Base-by-base conservation (phyloP, 2,797 vertebrate species). In the Falco peregrinus region DNA sequence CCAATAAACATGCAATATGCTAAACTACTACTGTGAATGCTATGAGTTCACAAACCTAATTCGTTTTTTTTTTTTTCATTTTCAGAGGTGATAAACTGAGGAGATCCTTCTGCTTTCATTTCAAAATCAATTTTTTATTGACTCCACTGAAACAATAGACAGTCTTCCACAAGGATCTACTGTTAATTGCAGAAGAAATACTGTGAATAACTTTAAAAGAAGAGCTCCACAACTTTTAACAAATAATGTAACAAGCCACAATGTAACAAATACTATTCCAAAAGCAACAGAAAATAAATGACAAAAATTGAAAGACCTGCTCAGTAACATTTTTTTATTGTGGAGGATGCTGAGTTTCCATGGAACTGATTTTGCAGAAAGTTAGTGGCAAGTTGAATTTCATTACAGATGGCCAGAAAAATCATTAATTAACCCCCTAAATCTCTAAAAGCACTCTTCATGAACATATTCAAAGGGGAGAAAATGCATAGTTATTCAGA, bases 121-220 rank as follows among this genome's bases (percentile, higher is more conserved):
- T 83, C 69, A 73, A 90, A 96, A 90, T 84, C 78, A 63, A 90
- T 89, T 95, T 90, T 41, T 31, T 33, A 89, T 77, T 77, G 59
- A 92, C 94, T 87, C 74, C 68, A 57, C 28, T 61, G 41, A 80
- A 90, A 89, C 41, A 77, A 79, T 84, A 68, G 10, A 59, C 56
- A 8, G 41, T 43, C 16, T 87, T 71, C 59, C 24, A 48, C 12
- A 35, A 82, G 35, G n/a, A 83, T 33, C 33, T 83, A 57, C 26
- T 21, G 10, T 37, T 69, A 76, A 64, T 50, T 77, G 56, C 41
- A 90, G 85, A 86, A 88, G 31, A 91, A 95, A 87, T 11, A 51
- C 33, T 48, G 10, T 9, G 12, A 82, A 63, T 48, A 92, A 57
- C 26, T 65, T 74, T 33, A 45, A 22, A 78, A 51, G 41, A 71